These are phyloP conservation scores for Cephus spinipes DNA, from an alignment of 2,888 invertebrate species.

Conservation along the genomic window DNA sequence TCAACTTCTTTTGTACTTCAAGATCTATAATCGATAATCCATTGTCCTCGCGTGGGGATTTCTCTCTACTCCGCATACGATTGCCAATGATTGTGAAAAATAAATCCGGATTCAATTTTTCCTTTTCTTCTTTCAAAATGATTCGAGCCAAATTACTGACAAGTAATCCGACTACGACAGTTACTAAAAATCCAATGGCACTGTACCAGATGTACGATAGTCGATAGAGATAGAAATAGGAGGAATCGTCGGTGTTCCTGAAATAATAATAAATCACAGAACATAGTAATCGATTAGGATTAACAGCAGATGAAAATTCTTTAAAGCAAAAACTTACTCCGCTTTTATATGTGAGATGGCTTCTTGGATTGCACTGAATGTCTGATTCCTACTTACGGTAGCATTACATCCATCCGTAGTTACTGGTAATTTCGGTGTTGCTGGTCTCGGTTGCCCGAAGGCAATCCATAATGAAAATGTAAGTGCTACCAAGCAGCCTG, in stretches of 20 bases:
- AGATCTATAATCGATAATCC: slow-evolving; percentile 73
- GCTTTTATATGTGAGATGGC: not conserved
- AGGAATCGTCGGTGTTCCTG: slow-evolving; percentile 31
- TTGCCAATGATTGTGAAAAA: slow-evolving; percentile 52
- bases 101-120: slow-evolving; percentile 48
- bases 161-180: slow-evolving; percentile 77
- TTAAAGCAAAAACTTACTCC: not conserved
- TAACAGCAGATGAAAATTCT: not conserved
- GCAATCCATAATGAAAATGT: slow-evolving; percentile 84
- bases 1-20: not conserved
- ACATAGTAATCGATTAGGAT: not conserved
- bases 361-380: not conserved
- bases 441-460: slow-evolving; percentile 83
- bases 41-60: not conserved
- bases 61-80: slow-evolving; percentile 40
- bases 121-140: slow-evolving; percentile 17
- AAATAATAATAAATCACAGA: slow-evolving; percentile 18
- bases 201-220: slow-evolving; percentile 87
- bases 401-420: slow-evolving; percentile 71
- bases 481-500: slow-evolving; percentile 76
- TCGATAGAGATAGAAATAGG: slow-evolving; percentile 54
- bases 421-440: slow-evolving; percentile 70
- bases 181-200: slow-evolving; percentile 79
- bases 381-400: not conserved
- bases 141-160: slow-evolving; percentile 60